phyloP scores from a whole-genome alignment of 2,113 vertebrate genomes.

The Chaenogobius annularis region DNA sequence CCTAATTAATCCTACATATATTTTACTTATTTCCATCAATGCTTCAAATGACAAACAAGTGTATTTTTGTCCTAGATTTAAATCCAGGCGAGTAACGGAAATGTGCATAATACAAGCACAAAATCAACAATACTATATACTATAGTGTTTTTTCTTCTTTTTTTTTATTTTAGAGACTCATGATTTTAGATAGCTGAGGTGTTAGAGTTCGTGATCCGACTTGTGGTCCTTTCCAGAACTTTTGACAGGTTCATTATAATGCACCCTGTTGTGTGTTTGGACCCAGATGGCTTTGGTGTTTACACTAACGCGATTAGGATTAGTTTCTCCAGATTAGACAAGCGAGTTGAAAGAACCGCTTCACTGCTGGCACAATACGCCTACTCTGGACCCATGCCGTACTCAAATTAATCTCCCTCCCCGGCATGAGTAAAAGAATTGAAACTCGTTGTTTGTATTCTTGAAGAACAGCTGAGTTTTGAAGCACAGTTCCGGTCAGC shows the following conservation, averaged over 20 bases:
- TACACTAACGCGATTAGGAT: conserved; percentile 74
- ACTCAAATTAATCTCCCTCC: conserved; percentile 24
- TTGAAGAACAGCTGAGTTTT: conserved; percentile 11
- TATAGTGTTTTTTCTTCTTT: too few species aligned
- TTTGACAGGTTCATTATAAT: conserved; percentile 64
- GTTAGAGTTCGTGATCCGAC: conserved; percentile 20
- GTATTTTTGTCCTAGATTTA: not conserved
- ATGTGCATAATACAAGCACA: too few species aligned
- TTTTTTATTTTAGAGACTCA: not conserved
- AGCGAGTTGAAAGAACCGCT: conserved; percentile 54
- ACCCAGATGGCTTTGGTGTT: conserved; percentile 69
- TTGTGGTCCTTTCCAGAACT: conserved; percentile 29
- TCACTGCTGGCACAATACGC: conserved; percentile 32
- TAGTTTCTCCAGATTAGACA: conserved; percentile 66
- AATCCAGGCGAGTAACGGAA: too few species aligned
- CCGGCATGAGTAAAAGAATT: not conserved
- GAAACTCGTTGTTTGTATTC: conserved; percentile 21
- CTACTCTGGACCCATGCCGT: conserved; percentile 4
- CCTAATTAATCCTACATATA: too few species aligned
- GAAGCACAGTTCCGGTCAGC: conserved; percentile 32
- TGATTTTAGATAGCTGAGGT: not conserved
- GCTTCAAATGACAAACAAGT: not conserved
- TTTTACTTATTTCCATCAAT: not conserved
- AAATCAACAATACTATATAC: too few species aligned
- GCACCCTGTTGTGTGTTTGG: conserved; percentile 45